These are phyloP conservation scores for Silurus lanzhouensis DNA, from an alignment of 2,797 vertebrate species.

Conservation along the genomic window DNA sequence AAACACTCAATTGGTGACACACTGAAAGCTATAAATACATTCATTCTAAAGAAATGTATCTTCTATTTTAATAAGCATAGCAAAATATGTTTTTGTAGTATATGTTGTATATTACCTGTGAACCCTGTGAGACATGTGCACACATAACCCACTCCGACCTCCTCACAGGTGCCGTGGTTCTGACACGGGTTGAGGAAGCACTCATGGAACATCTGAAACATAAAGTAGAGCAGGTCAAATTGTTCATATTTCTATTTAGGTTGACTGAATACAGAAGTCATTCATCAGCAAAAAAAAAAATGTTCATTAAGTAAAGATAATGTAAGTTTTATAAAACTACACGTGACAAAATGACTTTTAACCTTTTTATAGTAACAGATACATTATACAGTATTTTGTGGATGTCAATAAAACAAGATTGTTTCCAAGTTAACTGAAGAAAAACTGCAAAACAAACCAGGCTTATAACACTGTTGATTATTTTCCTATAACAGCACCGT, in stretches of 20 bases:
- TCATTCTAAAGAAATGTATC: background rate
- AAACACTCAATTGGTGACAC: background rate
- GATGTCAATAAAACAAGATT: background rate
- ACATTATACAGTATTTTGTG: background rate
- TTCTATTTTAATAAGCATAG: background rate
- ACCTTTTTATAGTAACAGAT: background rate
- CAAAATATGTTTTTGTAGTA: background rate
- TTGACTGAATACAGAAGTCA: background rate
- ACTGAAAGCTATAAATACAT: background rate
- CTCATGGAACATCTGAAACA: conserved; percentile 89
- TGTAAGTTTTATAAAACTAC: background rate
- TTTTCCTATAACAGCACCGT: background rate
- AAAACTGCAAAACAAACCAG: background rate
- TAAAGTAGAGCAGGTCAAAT: conserved; percentile 39
- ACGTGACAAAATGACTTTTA: background rate
- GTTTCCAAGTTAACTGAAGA: background rate
- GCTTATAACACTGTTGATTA: background rate
- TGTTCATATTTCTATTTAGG: conserved; percentile 7
- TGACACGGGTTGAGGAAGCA: conserved; percentile 94
- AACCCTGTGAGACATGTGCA: conserved; percentile 90
- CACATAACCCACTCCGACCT: conserved; percentile 88
- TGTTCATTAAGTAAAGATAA: background rate
- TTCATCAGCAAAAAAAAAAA: too few relatives aligned
- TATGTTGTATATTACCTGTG: conserved; percentile 78
- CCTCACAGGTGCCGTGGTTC: conserved; percentile 92